A percentile compares a stretch with the other conserved stretches of the same genome.
Conservation (phyloP, 2,113 vertebrate genomes). For the Eulacestoma nigropectus region DNA sequence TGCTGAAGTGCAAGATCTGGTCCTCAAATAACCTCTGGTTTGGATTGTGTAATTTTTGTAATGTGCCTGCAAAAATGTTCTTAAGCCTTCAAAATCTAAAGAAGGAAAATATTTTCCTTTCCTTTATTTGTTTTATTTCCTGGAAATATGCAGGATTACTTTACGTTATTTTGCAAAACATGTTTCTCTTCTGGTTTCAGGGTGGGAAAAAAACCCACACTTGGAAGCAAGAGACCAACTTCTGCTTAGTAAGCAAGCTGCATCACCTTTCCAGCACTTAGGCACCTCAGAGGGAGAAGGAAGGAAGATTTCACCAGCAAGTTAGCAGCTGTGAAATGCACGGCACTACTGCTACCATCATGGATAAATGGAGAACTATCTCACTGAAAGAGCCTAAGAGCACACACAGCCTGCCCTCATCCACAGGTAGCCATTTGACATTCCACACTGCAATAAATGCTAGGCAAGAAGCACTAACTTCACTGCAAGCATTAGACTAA, state of each 20-base stretch:
- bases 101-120: not conserved
- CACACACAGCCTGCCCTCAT: not conserved
- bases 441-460: not conserved
- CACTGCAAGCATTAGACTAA: not conserved
- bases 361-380: not conserved
- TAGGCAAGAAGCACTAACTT: not conserved
- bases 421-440: not conserved
- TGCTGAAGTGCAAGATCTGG: not conserved
- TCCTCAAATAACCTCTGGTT: not conserved
- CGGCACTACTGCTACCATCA: not conserved
- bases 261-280: not conserved
- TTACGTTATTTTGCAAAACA: not conserved
- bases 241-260: not conserved
- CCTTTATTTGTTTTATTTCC: not conserved
- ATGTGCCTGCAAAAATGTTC: not conserved
- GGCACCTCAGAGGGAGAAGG: not conserved
- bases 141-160: not conserved
- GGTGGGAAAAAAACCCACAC: fast-evolving
- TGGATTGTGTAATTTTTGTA: not conserved
- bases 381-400: not conserved
- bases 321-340: not conserved
- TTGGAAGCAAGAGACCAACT: not conserved
- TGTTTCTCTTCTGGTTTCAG: not conserved
- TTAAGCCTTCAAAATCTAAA: not conserved
- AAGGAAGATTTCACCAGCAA: not conserved